These are phyloP conservation scores for Hiodon alosoides DNA, from an alignment of 2,113 vertebrate species.

Conservation along the genomic window DNA sequence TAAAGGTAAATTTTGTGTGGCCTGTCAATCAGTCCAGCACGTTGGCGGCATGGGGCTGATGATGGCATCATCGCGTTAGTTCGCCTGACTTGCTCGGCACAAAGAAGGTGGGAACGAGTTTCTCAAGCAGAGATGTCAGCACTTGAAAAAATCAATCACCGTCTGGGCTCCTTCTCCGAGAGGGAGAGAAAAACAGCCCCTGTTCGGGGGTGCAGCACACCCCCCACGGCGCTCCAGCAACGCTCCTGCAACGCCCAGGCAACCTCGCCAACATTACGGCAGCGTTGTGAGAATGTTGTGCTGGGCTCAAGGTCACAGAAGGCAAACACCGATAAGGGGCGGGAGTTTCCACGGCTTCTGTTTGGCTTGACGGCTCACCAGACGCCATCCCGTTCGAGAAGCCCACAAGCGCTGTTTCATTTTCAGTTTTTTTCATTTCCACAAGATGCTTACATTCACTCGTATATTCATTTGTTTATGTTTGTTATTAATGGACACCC, in stretches of 20 bases:
- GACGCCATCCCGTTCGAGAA: background rate
- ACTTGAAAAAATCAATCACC: slow-evolving; percentile 98
- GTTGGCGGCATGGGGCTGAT: slow-evolving; percentile 83
- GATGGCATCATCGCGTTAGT: slow-evolving; percentile 93
- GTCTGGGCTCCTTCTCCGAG: slow-evolving; percentile 95
- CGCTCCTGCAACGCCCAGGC: slow-evolving; percentile 31
- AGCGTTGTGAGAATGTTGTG: slow-evolving; percentile 53
- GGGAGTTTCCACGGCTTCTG: slow-evolving; percentile 64
- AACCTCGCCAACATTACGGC: slow-evolving; percentile 36
- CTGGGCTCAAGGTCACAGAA: slow-evolving; percentile 76
- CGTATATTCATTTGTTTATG: background rate
- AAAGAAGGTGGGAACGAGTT: slow-evolving; percentile 89
- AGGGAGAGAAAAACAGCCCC: slow-evolving; percentile 78
- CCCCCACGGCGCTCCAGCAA: slow-evolving; percentile 71
- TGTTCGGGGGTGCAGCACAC: slow-evolving; percentile 72
- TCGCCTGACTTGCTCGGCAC: slow-evolving; percentile 96
- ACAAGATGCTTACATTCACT: background rate
- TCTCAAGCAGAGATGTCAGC: slow-evolving; percentile 97
- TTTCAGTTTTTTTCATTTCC: background rate
- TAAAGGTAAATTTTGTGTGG: slow-evolving; percentile 67
- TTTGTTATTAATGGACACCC: background rate
- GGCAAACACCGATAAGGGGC: slow-evolving; percentile 76
- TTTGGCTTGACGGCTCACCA: slow-evolving; percentile 45
- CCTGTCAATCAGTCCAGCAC: slow-evolving; percentile 91
- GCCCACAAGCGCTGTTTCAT: background rate